These are phyloP conservation scores for Saccostrea echinata DNA, from an alignment of 1,140 invertebrate species.

Conservation along the genomic window DNA sequence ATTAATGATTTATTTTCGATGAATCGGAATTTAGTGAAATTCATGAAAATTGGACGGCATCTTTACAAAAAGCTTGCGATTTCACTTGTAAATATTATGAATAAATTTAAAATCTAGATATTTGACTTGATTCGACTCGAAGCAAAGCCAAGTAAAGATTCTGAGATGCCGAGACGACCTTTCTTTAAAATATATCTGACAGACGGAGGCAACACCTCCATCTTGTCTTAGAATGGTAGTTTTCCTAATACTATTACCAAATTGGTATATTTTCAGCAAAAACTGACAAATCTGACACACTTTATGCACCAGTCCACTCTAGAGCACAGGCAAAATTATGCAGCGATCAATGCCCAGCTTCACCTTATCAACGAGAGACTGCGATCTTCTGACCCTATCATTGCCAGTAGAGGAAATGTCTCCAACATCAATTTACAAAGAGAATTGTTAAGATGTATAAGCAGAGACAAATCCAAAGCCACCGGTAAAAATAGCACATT, in stretches of 20 bases:
- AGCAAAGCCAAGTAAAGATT: too few species aligned
- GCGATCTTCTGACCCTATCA: neutral
- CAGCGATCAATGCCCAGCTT: constrained; percentile 37
- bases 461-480: neutral
- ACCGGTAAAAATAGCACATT: neutral
- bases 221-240: too few species aligned
- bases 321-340: constrained; percentile 32
- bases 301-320: neutral
- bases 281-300: neutral
- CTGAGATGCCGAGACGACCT: too few species aligned
- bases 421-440: neutral
- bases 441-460: neutral
- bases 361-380: constrained; percentile 31
- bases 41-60: too few species aligned
- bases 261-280: neutral
- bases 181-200: too few species aligned
- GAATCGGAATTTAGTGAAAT: too few species aligned
- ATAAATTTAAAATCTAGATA: too few species aligned
- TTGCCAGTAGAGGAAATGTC: neutral
- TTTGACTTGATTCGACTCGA: too few species aligned
- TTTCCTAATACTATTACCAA: neutral
- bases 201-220: too few species aligned
- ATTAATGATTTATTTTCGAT: too few species aligned
- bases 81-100: too few species aligned
- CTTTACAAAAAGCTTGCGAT: too few species aligned